Percentiles rank a stretch among this genome's conserved stretches.
Conservation (phyloP, 1,140 invertebrate genomes). For the Nasonia vitripennis region DNA sequence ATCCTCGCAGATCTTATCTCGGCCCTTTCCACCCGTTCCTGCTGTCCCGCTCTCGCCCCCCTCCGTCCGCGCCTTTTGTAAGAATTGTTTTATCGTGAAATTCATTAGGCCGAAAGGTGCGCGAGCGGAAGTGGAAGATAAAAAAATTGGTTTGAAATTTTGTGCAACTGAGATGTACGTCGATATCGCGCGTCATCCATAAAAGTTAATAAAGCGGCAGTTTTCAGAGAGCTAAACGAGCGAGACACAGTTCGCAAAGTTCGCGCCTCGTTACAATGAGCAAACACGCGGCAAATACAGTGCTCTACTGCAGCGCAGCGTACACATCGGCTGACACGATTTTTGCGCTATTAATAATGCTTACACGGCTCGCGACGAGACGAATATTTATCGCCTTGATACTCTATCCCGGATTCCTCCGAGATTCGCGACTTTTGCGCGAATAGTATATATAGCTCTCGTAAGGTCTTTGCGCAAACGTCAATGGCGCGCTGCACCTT, state of each 20-base stretch:
- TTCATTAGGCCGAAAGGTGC: background rate
- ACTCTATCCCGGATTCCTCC: background rate
- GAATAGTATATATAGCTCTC: too few species aligned
- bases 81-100: background rate
- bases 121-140: background rate
- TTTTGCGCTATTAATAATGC: conserved; percentile 11
- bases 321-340: background rate
- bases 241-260: background rate
- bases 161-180: background rate
- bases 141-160: background rate
- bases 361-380: background rate
- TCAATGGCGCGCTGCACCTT: too few species aligned
- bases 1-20: conserved; percentile 28
- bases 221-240: background rate
- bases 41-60: background rate
- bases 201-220: background rate
- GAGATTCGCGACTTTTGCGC: too few species aligned
- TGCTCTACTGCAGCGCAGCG: background rate
- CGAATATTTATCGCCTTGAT: background rate
- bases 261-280: background rate
- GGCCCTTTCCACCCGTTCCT: background rate
- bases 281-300: background rate
- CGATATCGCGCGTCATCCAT: background rate
- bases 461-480: too few species aligned
- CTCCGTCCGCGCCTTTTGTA: background rate